Evolutionary conservation across 2,797 vertebrate species (phyloP).

Genomic region (Pachyuromys duprasi): DNA sequence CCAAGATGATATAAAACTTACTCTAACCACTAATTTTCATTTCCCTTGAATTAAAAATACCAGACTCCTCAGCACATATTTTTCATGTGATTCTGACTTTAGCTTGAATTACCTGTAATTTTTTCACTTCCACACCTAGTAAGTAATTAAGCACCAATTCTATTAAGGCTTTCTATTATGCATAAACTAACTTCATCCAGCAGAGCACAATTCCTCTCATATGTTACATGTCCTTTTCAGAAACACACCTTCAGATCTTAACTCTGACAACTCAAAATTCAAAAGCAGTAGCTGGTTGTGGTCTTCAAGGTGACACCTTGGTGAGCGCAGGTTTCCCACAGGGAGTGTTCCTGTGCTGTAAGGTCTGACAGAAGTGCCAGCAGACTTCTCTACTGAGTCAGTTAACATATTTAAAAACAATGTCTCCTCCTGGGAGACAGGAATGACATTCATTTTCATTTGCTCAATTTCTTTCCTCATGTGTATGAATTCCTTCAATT

Average conservation of each 20-base stretch:
- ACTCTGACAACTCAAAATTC: neutral
- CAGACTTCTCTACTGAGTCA: neutral
- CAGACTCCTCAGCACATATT: slow-evolving; percentile 36
- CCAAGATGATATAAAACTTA: slow-evolving; percentile 50
- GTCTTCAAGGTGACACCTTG: neutral
- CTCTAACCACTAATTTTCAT: slow-evolving; percentile 49
- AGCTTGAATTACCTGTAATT: neutral
- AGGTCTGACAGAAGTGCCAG: neutral
- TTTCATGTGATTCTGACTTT: slow-evolving; percentile 30
- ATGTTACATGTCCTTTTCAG: neutral
- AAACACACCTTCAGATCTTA: neutral
- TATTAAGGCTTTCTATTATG: neutral
- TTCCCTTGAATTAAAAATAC: slow-evolving; percentile 52
- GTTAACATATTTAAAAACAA: neutral
- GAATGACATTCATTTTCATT: neutral
- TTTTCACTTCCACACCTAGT: slow-evolving; percentile 5
- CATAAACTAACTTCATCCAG: neutral
- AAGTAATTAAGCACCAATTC: slow-evolving; percentile 1
- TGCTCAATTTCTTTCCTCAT: neutral
- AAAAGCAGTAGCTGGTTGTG: neutral
- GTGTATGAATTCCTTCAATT: neutral
- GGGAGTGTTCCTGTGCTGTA: neutral
- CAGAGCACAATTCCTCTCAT: neutral
- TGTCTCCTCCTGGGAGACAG: neutral
- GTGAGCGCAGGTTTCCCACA: neutral